These are phyloP conservation scores for Ceriagrion tenellum DNA, from an alignment of 2,888 invertebrate genomes.

Conservation along the genomic window DNA sequence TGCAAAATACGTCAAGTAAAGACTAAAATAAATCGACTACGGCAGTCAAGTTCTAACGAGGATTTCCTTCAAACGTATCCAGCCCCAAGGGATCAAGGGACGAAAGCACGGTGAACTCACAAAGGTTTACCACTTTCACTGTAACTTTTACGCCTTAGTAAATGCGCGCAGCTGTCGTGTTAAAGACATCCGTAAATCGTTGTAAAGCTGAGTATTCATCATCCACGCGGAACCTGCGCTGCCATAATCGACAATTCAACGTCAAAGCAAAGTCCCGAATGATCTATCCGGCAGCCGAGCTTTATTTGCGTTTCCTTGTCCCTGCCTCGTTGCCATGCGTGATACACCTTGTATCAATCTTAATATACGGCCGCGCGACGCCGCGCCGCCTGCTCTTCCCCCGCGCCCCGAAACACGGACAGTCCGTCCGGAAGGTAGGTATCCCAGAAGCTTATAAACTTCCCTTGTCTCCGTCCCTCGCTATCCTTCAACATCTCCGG, in stretches of 20 bases:
- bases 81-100: no score
- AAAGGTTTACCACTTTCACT: no score
- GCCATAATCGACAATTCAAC: background rate
- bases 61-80: no score
- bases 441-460: slow-evolving; percentile 19
- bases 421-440: background rate
- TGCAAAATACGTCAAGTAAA: no score
- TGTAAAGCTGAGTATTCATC: no score
- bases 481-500: background rate
- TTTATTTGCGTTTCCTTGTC: background rate
- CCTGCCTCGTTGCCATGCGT: background rate
- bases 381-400: background rate
- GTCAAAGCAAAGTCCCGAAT: background rate
- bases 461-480: background rate
- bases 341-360: slow-evolving; percentile 26
- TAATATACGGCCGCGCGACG: background rate
- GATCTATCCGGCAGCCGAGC: background rate
- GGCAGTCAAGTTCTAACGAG: no score
- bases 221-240: background rate
- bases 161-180: no score
- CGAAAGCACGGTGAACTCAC: no score
- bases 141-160: no score
- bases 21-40: no score
- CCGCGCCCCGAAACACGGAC: background rate
- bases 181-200: no score